Percentiles rank a stretch among this genome's conserved stretches.
phyloP scores from a whole-genome alignment of 2,797 vertebrate species.

The Tenualosa thibaudeaui region DNA sequence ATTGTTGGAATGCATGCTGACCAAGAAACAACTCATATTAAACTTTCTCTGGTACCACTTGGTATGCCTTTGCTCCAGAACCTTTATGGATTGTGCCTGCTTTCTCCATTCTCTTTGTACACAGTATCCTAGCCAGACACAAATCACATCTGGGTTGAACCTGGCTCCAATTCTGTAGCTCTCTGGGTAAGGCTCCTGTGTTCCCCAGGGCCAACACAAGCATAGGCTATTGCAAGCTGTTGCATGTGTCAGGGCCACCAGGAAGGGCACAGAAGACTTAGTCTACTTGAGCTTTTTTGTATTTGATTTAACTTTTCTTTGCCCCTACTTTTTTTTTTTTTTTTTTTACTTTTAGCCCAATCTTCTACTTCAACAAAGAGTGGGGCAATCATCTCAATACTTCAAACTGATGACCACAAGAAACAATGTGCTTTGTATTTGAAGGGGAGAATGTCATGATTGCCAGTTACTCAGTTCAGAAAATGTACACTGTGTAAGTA shows the following conservation, averaged over 20 bases:
- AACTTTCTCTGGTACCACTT: no score
- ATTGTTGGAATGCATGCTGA: no score
- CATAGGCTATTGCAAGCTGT: constrained; percentile 44
- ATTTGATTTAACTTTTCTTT: neutral
- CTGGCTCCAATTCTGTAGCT: neutral
- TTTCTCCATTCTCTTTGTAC: no score
- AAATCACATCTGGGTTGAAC: no score
- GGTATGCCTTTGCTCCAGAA: no score
- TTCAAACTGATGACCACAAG: constrained; percentile 70
- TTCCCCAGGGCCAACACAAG: constrained; percentile 50
- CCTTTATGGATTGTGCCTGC: no score
- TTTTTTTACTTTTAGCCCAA: constrained; percentile 49
- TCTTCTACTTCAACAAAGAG: constrained; percentile 59
- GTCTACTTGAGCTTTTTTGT: neutral
- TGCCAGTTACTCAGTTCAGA: constrained; percentile 65
- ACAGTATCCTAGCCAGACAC: no score
- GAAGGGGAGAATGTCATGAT: constrained; percentile 67
- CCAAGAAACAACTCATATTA: no score
- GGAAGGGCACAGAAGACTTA: constrained; percentile 41
- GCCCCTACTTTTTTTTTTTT: constrained; percentile 28
- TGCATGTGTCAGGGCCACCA: constrained; percentile 41
- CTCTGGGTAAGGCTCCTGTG: neutral
- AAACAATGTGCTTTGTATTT: constrained; percentile 62
- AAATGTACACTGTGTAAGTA: constrained; percentile 63
- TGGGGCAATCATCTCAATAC: constrained; percentile 70